Base-by-base conservation (phyloP, 2,888 invertebrate genomes). In the Alviniconcha strummeri region DNA sequence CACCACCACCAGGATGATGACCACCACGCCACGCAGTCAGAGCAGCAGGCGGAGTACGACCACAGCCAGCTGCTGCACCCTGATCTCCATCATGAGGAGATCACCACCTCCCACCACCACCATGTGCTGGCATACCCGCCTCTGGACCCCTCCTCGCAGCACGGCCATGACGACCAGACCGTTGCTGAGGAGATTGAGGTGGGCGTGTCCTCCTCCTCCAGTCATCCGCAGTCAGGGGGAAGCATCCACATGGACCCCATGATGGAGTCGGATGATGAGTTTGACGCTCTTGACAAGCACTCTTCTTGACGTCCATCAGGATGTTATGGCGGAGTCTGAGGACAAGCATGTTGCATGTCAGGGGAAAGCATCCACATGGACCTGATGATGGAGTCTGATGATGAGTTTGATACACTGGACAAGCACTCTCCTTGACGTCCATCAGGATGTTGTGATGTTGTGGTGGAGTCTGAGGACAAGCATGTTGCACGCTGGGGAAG, bases 301-400 rank as follows among this genome's bases (percentile, higher is more conserved):
- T 36, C 60, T 13, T 79, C 72, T 19, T 79, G 75, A 60, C 19
- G 71, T 60, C 17, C 15, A 17, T 15, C n/a, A 56, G 81, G 9
- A 52, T 13, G 2, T 36, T 56, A 36, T 67, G 75, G n/a, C 13
- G 36, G 15, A 69, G n/a, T 15, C 6, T 15, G 64, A 64, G n/a
- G 54, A 17, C 64, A 60, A 7, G 36, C 36, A 36, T 36, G 36
- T 36, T 36, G 36, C 36, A 36, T 1, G 36, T 36, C 81, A 8
- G 67, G 64, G 9, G 52, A 85, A 17, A 83, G 82, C 77, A 87
- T 87, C 60, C 85, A 79, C 9, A 87, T 89, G 87, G 88, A 87
- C 74, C 89, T 88, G 9, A 87, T 89, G 88, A 88, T 89, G 88
- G 89, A 87, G 75, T 87, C 85, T n/a, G 88, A 89, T 83, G 89